Conservation (phyloP, 1,140 invertebrate species). For the Plutomurus gul region DNA sequence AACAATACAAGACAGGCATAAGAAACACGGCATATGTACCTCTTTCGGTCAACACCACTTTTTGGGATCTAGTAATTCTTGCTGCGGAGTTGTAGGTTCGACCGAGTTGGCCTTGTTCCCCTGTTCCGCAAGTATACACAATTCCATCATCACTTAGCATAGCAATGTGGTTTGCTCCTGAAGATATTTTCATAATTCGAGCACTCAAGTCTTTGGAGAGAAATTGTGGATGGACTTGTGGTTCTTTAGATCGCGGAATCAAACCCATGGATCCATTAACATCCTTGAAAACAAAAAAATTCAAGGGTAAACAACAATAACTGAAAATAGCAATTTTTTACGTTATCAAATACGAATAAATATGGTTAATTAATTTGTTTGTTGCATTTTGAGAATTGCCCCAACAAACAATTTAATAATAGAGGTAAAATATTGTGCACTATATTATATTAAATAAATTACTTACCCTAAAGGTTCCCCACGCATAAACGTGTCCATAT, state of each 20-base stretch:
- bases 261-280: slow-evolving; percentile 87
- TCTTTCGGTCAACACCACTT: not conserved
- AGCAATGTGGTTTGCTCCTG: slow-evolving; percentile 86
- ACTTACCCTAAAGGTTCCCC: slow-evolving; percentile 83
- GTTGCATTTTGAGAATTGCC: not conserved
- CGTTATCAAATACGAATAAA: no score
- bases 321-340: no score
- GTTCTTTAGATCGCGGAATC: slow-evolving; percentile 67
- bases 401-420: no score
- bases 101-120: slow-evolving; percentile 89
- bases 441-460: not conserved
- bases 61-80: not conserved
- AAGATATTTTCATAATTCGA: slow-evolving; percentile 73
- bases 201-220: not conserved
- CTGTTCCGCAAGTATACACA: slow-evolving; percentile 86
- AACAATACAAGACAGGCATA: no score
- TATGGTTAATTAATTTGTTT: not conserved
- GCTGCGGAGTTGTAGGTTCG: slow-evolving; percentile 62
- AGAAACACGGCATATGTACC: not conserved
- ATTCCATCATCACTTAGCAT: slow-evolving; percentile 74
- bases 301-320: no score
- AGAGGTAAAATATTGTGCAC: not conserved
- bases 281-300: slow-evolving; percentile 64
- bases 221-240: slow-evolving; percentile 59
- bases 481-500: slow-evolving; percentile 82